Conservation (phyloP, 2,888 invertebrate genomes). For the Heliconius charithonia region DNA sequence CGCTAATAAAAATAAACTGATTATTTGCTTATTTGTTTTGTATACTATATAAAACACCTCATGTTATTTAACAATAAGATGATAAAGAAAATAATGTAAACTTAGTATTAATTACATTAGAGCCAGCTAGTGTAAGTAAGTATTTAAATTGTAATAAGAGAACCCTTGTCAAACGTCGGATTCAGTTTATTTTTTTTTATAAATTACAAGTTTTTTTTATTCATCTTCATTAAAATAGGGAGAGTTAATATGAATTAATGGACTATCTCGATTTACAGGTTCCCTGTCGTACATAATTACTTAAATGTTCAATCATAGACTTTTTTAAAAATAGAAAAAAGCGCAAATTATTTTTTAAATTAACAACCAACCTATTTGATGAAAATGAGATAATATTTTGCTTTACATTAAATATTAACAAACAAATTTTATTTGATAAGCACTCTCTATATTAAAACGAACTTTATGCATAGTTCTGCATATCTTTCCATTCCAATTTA, state of each 20-base stretch:
- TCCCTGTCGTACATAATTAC: neutral
- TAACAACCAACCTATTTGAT: neutral
- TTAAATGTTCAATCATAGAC: neutral
- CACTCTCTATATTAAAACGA: conserved; percentile 2
- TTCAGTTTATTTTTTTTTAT: conserved; percentile 35
- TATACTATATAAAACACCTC: neutral
- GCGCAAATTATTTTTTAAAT: neutral
- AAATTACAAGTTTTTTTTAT: conserved; percentile 33
- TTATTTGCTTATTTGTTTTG: neutral
- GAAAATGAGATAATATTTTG: neutral
- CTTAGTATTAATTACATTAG: conserved; percentile 23
- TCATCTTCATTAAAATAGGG: conserved; percentile 28
- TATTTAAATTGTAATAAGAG: conserved; percentile 35
- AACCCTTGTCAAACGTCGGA: conserved; percentile 42
- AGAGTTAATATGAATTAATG: conserved; percentile 41
- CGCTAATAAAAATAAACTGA: neutral
- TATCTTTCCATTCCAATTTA: conserved; percentile 3
- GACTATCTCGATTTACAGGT: conserved; percentile 34
- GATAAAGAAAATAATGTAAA: neutral
- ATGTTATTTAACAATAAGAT: neutral
- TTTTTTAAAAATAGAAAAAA: neutral
- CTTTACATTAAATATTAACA: neutral
- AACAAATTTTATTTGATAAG: neutral
- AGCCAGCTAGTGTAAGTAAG: conserved; percentile 22
- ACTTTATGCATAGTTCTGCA: conserved; percentile 14